Percentiles rank a stretch among this genome's conserved stretches.
Evolutionary conservation across 2,888 invertebrate species (phyloP).

Genomic region (Erebia palarica): DNA sequence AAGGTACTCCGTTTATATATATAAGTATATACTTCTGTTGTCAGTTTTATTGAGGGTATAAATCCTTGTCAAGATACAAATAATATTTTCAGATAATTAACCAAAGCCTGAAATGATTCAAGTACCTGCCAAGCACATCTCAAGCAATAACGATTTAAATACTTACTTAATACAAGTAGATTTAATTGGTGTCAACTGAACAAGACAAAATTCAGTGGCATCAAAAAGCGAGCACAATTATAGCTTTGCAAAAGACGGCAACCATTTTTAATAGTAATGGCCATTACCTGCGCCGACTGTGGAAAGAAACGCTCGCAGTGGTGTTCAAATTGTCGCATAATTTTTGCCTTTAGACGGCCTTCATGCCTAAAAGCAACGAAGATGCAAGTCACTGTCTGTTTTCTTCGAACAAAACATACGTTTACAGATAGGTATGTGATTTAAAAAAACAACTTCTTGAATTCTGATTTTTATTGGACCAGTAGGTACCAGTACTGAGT

Average conservation of each 20-base stretch:
- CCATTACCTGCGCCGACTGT: slow-evolving; percentile 63
- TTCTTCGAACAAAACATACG: slow-evolving; percentile 71
- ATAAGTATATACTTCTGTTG: too few species aligned
- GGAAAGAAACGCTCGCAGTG: slow-evolving; percentile 45
- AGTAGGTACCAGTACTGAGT: too few species aligned
- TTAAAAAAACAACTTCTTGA: too few species aligned
- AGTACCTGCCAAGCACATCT: background rate
- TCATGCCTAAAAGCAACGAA: slow-evolving; percentile 73
- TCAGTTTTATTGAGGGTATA: too few species aligned
- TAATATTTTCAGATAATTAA: background rate
- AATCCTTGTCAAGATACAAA: background rate
- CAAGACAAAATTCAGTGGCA: background rate
- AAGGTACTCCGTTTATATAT: too few species aligned
- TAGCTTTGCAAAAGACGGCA: slow-evolving; percentile 51
- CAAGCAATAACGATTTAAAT: background rate
- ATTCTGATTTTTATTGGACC: too few species aligned
- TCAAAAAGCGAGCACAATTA: background rate
- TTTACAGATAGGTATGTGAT: slow-evolving; percentile 21
- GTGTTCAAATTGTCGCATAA: slow-evolving; percentile 74
- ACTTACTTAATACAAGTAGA: background rate
- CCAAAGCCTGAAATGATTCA: background rate
- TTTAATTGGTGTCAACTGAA: background rate
- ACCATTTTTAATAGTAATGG: slow-evolving; percentile 68
- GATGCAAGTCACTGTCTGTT: slow-evolving; percentile 65
- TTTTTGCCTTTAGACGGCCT: slow-evolving; percentile 69